phyloP scores from a whole-genome alignment of 2,888 invertebrate species.

The Galerucella calmariensis region DNA sequence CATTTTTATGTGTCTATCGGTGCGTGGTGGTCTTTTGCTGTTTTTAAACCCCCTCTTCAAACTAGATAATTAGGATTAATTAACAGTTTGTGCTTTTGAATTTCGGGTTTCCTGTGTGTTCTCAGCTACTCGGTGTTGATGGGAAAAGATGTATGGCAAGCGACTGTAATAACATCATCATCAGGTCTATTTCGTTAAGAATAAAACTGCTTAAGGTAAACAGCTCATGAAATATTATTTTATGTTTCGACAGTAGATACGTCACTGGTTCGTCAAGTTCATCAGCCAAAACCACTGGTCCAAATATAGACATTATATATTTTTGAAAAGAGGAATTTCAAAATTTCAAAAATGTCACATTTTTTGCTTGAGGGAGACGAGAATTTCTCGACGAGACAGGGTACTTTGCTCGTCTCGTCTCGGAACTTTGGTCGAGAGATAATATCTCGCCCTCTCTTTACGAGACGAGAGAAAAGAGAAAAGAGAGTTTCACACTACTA shows the following conservation, averaged over 20 bases:
- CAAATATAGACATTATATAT: too few relatives aligned
- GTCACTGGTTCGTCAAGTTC: too few relatives aligned
- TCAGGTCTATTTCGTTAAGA: neutral
- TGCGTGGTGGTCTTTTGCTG: constrained; percentile 9
- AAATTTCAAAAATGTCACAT: too few relatives aligned
- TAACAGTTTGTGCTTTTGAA: constrained; percentile 21
- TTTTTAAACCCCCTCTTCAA: neutral
- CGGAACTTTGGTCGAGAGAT: too few relatives aligned
- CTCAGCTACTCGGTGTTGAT: constrained; percentile 20
- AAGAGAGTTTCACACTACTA: too few relatives aligned
- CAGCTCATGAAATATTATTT: neutral
- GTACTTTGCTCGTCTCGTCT: too few relatives aligned
- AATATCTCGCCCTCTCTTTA: too few relatives aligned
- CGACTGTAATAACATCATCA: neutral
- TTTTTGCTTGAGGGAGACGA: too few relatives aligned
- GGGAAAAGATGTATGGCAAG: constrained; percentile 4
- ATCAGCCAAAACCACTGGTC: too few relatives aligned
- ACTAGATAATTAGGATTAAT: constrained; percentile 27
- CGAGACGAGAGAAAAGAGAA: too few relatives aligned
- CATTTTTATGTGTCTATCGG: neutral
- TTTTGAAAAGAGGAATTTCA: too few relatives aligned
- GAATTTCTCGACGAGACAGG: too few relatives aligned
- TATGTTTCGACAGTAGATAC: neutral
- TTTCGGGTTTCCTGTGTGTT: constrained; percentile 24
- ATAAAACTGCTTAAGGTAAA: neutral